Evolutionary conservation across 2,113 vertebrate genomes (phyloP), one percentile per base, ranked within the genome.

Genomic region (Pyrgilauda ruficollis): DNA sequence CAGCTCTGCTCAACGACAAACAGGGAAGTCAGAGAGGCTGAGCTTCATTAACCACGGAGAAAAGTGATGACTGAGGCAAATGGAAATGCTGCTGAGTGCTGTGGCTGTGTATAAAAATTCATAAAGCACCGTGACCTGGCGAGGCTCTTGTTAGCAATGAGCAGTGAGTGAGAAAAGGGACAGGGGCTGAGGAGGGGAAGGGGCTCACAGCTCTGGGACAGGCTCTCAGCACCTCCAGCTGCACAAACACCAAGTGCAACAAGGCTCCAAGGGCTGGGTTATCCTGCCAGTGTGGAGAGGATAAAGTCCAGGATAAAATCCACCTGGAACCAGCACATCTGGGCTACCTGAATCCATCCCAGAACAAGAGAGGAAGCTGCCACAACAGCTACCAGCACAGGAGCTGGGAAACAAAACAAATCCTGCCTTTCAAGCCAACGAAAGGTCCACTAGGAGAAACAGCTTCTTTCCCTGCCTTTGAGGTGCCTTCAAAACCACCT

Each of bases 1-100:
- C 75, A 58, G 72, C 67, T 84, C 73, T 56, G 44, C 63, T 90
- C 85, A 37, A 58, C 1, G 0, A 37, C n/a, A 37, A 90, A 53
- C 28, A 39, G 22, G 31, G 33, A 55, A 72, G 53, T 37, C 13
- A 44, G 23, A 39, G 53, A 95, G 73, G 81, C 63, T 37, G 61
- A 89, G 89, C 87, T 90, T 87, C 70, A 67, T 86, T 90, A 96
- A 49, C 82, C 70, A 28, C 63, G 28, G 12, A 68, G 15, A n/a
- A 44, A 53, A 66, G 43, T 3, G 46, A 43, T 55, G 61, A 68
- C 1, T 81, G 61, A 90, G 92, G 64, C 35, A 74, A 86, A 76
- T 1, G 2, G n/a, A 91, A 91, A 74, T 1, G 46, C 15, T 77
- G 72, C 24, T 2, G 13, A 67, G 59, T 23, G 63, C 55, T 64